A percentile compares a stretch with the other conserved stretches of the same genome.
Evolutionary conservation across 1,140 invertebrate species (phyloP).

Genomic region (Scaptodrosophila lebanonensis): DNA sequence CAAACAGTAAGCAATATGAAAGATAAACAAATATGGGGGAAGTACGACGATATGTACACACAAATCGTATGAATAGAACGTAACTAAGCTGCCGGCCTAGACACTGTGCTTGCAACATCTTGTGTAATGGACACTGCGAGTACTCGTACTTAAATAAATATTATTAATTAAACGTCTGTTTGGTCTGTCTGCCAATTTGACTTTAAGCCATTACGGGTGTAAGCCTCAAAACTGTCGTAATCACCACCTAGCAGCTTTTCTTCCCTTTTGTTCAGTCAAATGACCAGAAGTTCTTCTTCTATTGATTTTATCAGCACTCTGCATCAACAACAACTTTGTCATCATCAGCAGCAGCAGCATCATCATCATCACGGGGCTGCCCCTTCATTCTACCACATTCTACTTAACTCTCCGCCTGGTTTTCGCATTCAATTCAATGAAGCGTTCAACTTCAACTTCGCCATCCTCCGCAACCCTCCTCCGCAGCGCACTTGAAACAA

Average conservation of each 20-base stretch:
- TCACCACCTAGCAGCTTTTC: too few relatives aligned
- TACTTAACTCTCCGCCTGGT: background rate
- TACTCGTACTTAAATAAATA: constrained; percentile 22
- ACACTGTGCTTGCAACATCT: background rate
- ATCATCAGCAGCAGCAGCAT: background rate
- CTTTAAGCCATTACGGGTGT: constrained; percentile 16
- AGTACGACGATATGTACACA: constrained; percentile 14
- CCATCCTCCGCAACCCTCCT: constrained; percentile 2
- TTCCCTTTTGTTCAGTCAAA: too few relatives aligned
- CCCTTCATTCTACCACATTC: too few relatives aligned
- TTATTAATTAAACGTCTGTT: constrained; percentile 18
- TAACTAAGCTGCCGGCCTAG: background rate
- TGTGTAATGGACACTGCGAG: background rate
- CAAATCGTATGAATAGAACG: constrained; percentile 12
- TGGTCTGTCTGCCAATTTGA: constrained; percentile 20
- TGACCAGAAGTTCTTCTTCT: constrained; percentile 37
- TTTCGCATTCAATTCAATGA: constrained; percentile 61
- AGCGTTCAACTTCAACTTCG: constrained; percentile 43
- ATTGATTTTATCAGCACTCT: constrained; percentile 53
- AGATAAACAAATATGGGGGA: constrained; percentile 56
- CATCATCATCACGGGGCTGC: background rate
- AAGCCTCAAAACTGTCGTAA: constrained; percentile 8
- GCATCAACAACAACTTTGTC: background rate
- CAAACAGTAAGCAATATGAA: constrained; percentile 60
- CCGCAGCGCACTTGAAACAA: constrained; percentile 9